These are phyloP conservation scores for Pomatorhinus ruficollis DNA, from an alignment of 2,113 vertebrate species.

Conservation along the genomic window DNA sequence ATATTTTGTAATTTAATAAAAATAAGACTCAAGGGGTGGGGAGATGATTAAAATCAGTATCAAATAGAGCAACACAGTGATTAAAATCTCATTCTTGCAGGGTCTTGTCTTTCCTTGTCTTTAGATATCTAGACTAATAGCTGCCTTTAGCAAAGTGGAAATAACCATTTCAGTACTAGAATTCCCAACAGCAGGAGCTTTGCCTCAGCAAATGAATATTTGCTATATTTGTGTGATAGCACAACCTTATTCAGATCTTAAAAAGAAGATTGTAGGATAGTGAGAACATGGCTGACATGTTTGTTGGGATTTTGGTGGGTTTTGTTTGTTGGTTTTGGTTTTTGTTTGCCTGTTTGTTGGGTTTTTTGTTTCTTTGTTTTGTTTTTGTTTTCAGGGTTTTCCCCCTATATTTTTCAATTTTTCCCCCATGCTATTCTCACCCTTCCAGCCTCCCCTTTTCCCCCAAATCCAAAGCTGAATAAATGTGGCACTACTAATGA, in stretches of 20 bases:
- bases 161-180: constrained; percentile 34
- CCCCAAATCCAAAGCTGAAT: constrained; percentile 40
- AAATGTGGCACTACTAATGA: constrained; percentile 50
- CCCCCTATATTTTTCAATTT: accelerated
- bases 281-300: constrained; percentile 32
- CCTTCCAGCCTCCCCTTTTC: neutral
- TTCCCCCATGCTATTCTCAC: neutral
- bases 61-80: constrained; percentile 39
- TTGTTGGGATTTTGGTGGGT: neutral
- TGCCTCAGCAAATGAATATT: constrained; percentile 31
- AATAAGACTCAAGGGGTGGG: neutral
- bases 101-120: constrained; percentile 49
- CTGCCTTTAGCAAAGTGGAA: constrained; percentile 38
- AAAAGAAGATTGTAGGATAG: constrained; percentile 32
- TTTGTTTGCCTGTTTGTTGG: neutral
- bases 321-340: neutral
- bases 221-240: too few species aligned
- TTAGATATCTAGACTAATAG: constrained; percentile 55
- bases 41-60: constrained; percentile 21
- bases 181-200: constrained; percentile 51
- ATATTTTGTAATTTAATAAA: constrained; percentile 60
- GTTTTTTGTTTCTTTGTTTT: neutral
- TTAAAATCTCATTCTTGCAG: constrained; percentile 51
- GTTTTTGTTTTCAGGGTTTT: neutral
- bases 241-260: constrained; percentile 42